Conservation (phyloP, 1,140 invertebrate species). For the Drosophila teissieri region DNA sequence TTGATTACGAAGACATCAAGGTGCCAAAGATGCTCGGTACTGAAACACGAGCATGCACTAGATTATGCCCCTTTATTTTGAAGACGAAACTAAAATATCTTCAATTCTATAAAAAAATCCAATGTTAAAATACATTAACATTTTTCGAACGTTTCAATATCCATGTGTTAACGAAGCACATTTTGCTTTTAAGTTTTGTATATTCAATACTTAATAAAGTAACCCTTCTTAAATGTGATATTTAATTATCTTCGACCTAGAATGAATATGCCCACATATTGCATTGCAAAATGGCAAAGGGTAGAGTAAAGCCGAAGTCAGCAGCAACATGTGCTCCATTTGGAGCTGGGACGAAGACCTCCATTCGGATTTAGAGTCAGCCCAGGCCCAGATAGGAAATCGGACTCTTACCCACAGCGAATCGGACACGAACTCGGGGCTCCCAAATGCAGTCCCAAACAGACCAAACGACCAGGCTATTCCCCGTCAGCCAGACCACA, state of each 20-base stretch:
- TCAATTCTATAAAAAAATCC: not conserved
- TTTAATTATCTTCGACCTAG: no score
- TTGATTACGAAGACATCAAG: not conserved
- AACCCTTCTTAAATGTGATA: no score
- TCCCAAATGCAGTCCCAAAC: not conserved
- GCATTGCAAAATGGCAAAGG: not conserved
- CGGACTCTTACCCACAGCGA: conserved; percentile 5
- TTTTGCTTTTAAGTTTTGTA: no score
- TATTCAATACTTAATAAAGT: no score
- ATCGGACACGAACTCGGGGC: conserved; percentile 22
- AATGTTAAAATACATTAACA: no score
- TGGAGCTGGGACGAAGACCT: conserved; percentile 10
- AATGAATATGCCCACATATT: not conserved
- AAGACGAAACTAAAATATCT: not conserved
- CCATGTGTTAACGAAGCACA: no score
- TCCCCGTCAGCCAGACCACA: conserved; percentile 55
- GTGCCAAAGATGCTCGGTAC: not conserved
- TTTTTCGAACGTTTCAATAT: not conserved
- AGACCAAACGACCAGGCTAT: not conserved
- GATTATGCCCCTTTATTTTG: not conserved
- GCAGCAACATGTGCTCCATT: conserved; percentile 47
- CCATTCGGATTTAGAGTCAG: conserved; percentile 9
- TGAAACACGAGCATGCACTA: no score
- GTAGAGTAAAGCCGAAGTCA: conserved; percentile 14
- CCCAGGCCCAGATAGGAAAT: no score